Base-by-base conservation (phyloP, 2,888 invertebrate species). In the Meliscaeva auricollis region DNA sequence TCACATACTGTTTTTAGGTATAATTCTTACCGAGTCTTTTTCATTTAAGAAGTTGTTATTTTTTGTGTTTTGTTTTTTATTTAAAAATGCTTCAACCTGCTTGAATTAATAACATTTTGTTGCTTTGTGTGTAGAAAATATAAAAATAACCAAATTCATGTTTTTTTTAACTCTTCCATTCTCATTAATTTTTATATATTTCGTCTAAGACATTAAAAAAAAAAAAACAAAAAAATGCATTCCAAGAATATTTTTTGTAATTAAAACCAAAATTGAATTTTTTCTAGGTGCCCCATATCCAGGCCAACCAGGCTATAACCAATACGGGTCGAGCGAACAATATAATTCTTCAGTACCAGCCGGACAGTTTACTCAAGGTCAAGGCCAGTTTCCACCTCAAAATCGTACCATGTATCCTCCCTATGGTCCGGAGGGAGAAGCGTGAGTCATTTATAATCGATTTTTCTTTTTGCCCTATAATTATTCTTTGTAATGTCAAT, bases 381-480 rank as follows among this genome's bases (percentile, higher is more conserved):
- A 93, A 90, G 92, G 92, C 89, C 93, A 92, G 90, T 93, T 93
- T 92, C 94, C 94, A 84, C 95, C 95, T 89, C 94, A 95, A 87
- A 95, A 95, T 92, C 95, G 96, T 93, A 96, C 96, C 90, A 96
- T 96, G 89, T 96, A 96, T 90, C 96, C 96, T 89, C 95, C 96
- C 89, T 96, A 96, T 89, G 95, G 96, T 87, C 94, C 95, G 68
- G 95, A 95, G 87, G 94, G 94, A 89, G 94, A 92, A 93, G 94
- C 95, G 96, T 95, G 92, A 91, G 91, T 91, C 88, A 80, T 66
- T 77, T 87, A 87, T 88, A 87, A 80, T 79, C 54, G 54, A 41
- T 69, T 44, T 68, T 60, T 50, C n/a, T 52, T 78, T 64, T 78
- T 46, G 20, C 56, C n/a, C 56, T 30, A 26, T 72, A 38, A 30